phyloP scores from a whole-genome alignment of 2,888 invertebrate genomes.

The Eudemis profundana region DNA sequence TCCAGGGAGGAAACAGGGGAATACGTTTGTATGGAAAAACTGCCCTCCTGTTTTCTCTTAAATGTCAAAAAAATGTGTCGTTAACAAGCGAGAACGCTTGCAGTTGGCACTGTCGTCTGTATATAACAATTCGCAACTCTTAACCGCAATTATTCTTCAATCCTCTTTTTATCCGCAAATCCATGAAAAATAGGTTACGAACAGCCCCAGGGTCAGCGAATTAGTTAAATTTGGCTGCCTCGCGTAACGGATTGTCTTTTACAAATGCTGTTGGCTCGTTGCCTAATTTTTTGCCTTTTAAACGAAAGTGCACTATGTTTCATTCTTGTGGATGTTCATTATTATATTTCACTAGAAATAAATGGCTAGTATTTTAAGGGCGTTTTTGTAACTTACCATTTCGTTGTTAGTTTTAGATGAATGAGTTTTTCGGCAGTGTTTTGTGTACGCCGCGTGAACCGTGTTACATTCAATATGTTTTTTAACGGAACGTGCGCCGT shows the following conservation, averaged over 20 bases:
- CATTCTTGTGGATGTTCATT: background rate
- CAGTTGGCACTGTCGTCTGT: too few relatives aligned
- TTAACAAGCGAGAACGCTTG: too few relatives aligned
- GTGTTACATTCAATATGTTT: too few relatives aligned
- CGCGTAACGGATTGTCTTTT: constrained; percentile 23
- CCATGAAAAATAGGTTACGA: constrained; percentile 22
- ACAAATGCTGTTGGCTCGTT: constrained; percentile 53
- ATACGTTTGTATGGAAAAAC: too few relatives aligned
- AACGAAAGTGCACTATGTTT: constrained; percentile 23
- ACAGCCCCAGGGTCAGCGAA: constrained; percentile 16
- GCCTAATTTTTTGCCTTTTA: constrained; percentile 59
- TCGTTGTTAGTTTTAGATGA: too few relatives aligned
- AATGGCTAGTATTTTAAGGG: background rate
- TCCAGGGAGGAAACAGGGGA: too few relatives aligned
- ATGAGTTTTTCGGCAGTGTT: too few relatives aligned
- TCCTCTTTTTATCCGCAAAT: constrained; percentile 24
- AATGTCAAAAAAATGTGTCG: too few relatives aligned
- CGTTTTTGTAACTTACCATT: too few relatives aligned
- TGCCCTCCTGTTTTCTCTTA: too few relatives aligned
- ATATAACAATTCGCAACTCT: background rate
- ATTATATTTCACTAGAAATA: constrained; percentile 1
- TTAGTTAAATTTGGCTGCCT: constrained; percentile 37
- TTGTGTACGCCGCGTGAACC: too few relatives aligned
- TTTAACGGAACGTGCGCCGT: too few relatives aligned
- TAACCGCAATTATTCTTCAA: constrained; percentile 18